A percentile compares a stretch with the other conserved stretches of the same genome.
Evolutionary conservation across 1,140 invertebrate genomes (phyloP).

Genomic region (Philotrypesis tridentata): DNA sequence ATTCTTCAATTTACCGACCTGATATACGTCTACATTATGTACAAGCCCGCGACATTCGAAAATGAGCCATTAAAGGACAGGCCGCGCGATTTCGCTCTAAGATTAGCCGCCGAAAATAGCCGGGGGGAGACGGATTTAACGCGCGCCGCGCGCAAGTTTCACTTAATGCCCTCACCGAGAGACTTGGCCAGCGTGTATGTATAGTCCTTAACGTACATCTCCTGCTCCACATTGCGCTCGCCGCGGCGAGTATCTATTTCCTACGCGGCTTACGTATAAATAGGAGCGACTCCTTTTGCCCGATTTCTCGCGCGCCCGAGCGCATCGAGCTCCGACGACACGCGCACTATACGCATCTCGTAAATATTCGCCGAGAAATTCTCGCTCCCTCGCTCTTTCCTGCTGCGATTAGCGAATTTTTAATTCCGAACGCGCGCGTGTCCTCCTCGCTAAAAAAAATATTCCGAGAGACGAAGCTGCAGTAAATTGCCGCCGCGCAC

Average conservation of each 20-base stretch:
- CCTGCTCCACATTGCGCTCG: slow-evolving; percentile 3
- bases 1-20: no score
- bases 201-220: slow-evolving; percentile 46
- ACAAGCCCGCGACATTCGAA: background rate
- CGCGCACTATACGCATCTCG: no score
- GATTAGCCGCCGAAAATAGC: slow-evolving; percentile 35
- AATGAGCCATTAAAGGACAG: slow-evolving; percentile 42
- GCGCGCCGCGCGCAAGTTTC: slow-evolving; percentile 4
- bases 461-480: no score
- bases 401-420: no score
- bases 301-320: no score
- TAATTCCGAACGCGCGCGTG: no score
- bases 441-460: no score
- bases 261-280: background rate
- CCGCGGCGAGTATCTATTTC: background rate
- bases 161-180: slow-evolving; percentile 20
- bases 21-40: no score
- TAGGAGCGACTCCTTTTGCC: background rate
- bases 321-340: no score
- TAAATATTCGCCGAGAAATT: no score
- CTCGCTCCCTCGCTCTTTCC: no score
- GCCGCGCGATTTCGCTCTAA: slow-evolving; percentile 34
- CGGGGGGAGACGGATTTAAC: slow-evolving; percentile 26
- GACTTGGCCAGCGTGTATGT: background rate
- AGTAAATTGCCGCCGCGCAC: no score